A percentile compares a stretch with the other conserved stretches of the same genome.
Evolutionary conservation across 2,113 vertebrate genomes (phyloP).

Genomic region (Anoura caudifer): DNA sequence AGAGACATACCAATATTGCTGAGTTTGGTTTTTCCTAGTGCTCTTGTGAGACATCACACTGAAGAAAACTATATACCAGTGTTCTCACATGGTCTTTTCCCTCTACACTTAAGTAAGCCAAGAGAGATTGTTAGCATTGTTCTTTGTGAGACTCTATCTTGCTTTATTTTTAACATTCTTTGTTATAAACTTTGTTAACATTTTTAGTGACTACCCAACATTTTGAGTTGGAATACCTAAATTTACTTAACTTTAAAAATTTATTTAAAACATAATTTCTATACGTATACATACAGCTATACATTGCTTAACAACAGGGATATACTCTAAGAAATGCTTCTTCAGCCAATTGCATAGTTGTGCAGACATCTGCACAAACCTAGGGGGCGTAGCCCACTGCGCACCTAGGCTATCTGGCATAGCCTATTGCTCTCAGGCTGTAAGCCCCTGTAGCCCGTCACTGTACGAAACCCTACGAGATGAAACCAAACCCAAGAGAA

Average conservation of each 20-base stretch:
- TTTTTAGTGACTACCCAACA: neutral
- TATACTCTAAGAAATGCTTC: neutral
- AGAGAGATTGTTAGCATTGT: neutral
- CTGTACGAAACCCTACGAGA: no score
- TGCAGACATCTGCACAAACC: neutral
- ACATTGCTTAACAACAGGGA: no score
- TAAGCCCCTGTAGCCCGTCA: no score
- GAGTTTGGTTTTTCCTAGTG: no score
- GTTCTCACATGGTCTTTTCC: neutral
- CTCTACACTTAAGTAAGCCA: neutral
- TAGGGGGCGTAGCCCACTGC: neutral
- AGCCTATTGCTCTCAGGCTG: neutral
- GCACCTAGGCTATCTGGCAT: neutral
- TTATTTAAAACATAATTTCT: slow-evolving; percentile 3
- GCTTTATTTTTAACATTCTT: neutral
- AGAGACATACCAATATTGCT: no score
- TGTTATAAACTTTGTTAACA: neutral
- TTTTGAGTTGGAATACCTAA: slow-evolving; percentile 33
- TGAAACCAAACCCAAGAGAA: neutral
- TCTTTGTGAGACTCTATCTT: neutral
- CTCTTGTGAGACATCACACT: no score
- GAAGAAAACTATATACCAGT: neutral
- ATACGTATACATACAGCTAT: neutral
- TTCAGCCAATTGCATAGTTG: neutral
- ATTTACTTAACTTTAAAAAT: neutral